Evolutionary conservation across 2,113 vertebrate species (phyloP), one percentile per base, ranked within the genome.

Genomic region (Asarcornis scutulata): DNA sequence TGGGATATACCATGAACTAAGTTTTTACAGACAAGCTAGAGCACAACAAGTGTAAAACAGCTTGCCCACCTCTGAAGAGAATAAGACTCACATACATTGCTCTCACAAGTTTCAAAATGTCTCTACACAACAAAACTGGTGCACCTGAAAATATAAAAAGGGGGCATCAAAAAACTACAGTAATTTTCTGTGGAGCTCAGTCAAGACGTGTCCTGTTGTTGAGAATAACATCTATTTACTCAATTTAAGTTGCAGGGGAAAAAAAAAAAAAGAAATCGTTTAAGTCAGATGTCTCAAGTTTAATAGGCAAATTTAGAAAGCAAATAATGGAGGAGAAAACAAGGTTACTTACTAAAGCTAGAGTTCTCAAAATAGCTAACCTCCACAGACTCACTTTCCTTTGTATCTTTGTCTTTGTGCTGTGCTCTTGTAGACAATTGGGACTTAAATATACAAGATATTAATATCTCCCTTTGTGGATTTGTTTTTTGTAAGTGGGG

Each of bases 341-440:
- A 95, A 93, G 81, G 58, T 89, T 90, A 79, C 82, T 95, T 93
- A 86, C 72, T 91, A 69, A 86, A 94, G 23, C 64, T 60, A 20
- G 78, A 66, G 21, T 83, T 95, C 88, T 96, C 46, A 95, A 81
- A 95, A 95, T 96, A 95, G 66, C 66, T 93, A 44, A 85, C 64
- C 78, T 87, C 75, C 34, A 12, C 44, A 77, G 81, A 60, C 36
- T 22, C 3, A 11, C 22, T 53, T 88, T 89, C 77, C 18, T 94
- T 80, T 91, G 32, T 88, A 71, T 52, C 15, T 64, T 77, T 92
- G 58, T 80, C 83, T 93, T 93, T 88, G 75, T 32, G 78, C 42
- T 55, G 25, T 85, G 11, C 42, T 93, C 20, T 76, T 73, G 31
- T 56, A 91, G 31, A 32, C 78, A 67, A 17, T 72, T 83, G 52